Conservation (phyloP, 2,113 vertebrate species). For the Chaetorhynchus papuensis region DNA sequence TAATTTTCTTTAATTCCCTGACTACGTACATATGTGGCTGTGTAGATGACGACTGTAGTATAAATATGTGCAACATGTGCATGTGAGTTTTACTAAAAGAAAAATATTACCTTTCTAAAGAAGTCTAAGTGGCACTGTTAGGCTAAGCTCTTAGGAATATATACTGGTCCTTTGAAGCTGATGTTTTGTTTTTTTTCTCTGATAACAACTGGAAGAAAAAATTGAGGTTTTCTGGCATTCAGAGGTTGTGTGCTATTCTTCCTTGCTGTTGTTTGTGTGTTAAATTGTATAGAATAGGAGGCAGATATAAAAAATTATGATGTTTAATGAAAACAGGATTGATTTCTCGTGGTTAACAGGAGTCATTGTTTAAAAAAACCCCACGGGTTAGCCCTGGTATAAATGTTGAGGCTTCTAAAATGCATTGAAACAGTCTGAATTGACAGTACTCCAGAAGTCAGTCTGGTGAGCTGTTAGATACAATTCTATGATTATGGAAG, state of each 20-base stretch:
- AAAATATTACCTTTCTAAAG: neutral
- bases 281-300: neutral
- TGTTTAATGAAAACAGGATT: neutral
- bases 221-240: neutral
- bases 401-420: neutral
- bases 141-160: neutral
- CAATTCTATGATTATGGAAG: neutral
- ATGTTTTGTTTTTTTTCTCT: accelerated
- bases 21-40: neutral
- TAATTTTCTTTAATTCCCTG: neutral
- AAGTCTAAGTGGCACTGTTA: neutral
- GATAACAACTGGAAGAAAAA: neutral
- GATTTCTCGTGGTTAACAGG: neutral
- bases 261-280: neutral
- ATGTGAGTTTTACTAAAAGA: neutral
- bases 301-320: neutral
- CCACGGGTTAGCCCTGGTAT: neutral
- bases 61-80: neutral
- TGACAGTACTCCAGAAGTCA: neutral
- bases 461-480: neutral
- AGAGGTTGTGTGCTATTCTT: neutral
- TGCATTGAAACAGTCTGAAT: neutral
- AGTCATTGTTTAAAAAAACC: neutral
- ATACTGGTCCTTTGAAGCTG: neutral
- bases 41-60: neutral